These are phyloP conservation scores for Palloptera scutellata DNA, from an alignment of 2,888 invertebrate genomes.

Conservation along the genomic window DNA sequence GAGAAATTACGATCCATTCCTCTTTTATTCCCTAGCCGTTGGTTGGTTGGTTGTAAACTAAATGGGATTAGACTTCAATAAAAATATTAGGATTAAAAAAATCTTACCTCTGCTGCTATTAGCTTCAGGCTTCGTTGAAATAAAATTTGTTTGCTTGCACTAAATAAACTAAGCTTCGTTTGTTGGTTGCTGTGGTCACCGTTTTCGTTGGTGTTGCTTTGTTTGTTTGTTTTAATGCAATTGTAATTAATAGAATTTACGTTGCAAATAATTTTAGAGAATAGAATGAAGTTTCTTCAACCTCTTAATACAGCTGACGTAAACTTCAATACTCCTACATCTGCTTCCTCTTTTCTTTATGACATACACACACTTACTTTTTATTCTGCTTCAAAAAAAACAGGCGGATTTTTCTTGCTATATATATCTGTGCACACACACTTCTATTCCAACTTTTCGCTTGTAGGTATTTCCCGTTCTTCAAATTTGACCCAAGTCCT, in stretches of 20 bases:
- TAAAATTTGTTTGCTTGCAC: not conserved
- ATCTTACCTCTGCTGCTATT: too few species aligned
- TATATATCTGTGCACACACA: not conserved
- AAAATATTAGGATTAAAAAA: too few species aligned
- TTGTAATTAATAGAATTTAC: too few species aligned
- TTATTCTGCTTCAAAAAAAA: not conserved
- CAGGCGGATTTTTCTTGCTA: slow-evolving; percentile 11
- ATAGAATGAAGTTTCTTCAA: not conserved
- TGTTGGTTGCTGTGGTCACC: too few species aligned
- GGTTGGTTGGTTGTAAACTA: not conserved
- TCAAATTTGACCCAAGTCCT: not conserved
- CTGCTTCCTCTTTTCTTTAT: not conserved
- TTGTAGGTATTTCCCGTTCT: not conserved
- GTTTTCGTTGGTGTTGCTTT: too few species aligned
- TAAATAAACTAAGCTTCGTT: slow-evolving; percentile 2
- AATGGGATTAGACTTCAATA: too few species aligned
- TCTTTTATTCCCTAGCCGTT: not conserved
- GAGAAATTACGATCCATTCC: slow-evolving; percentile 36
- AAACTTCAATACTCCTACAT: not conserved
- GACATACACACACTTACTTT: not conserved
- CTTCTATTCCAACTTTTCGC: not conserved
- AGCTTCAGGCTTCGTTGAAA: not conserved
- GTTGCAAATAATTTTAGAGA: too few species aligned
- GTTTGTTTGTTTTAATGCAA: too few species aligned
- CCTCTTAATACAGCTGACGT: not conserved